phyloP scores from a whole-genome alignment of 2,797 vertebrate genomes.

The Cichlasoma orientale region DNA sequence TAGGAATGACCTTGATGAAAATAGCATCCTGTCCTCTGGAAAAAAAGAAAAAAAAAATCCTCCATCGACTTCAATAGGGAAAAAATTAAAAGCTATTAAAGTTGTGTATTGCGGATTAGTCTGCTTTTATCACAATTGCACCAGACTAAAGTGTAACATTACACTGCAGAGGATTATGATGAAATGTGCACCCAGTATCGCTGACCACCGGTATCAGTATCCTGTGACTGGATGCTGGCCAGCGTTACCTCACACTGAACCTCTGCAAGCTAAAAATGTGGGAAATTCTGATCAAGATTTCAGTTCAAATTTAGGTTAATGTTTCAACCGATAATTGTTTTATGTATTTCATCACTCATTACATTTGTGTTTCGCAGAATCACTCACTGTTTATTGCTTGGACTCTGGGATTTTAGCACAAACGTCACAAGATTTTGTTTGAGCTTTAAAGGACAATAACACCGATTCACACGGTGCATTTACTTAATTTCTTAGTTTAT shows the following conservation, averaged over 20 bases:
- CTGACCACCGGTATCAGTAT: constrained; percentile 17
- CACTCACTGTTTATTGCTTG: background rate
- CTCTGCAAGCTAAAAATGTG: background rate
- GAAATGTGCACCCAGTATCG: constrained; percentile 28
- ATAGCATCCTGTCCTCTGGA: constrained; percentile 36
- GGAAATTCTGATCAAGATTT: background rate
- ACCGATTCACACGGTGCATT: background rate
- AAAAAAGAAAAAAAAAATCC: constrained; percentile 17
- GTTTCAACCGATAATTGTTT: background rate
- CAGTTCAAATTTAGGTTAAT: background rate
- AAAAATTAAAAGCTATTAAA: constrained; percentile 56
- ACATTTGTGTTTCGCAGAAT: background rate
- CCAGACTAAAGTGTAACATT: constrained; percentile 18
- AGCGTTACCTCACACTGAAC: background rate
- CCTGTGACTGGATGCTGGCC: constrained; percentile 1
- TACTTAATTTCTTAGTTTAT: too few relatives aligned
- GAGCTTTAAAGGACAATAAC: background rate
- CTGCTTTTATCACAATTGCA: constrained; percentile 37
- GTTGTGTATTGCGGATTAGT: constrained; percentile 40
- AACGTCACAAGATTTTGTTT: background rate
- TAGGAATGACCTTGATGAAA: constrained; percentile 64
- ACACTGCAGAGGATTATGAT: constrained; percentile 35
- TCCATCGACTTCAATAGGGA: constrained; percentile 2
- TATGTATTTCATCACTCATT: background rate
- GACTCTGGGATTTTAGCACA: background rate